Percentiles rank a stretch among this genome's conserved stretches.
These are phyloP conservation scores for Nephrotoma flavescens DNA, from an alignment of 2,888 invertebrate species.

Conservation along the genomic window DNA sequence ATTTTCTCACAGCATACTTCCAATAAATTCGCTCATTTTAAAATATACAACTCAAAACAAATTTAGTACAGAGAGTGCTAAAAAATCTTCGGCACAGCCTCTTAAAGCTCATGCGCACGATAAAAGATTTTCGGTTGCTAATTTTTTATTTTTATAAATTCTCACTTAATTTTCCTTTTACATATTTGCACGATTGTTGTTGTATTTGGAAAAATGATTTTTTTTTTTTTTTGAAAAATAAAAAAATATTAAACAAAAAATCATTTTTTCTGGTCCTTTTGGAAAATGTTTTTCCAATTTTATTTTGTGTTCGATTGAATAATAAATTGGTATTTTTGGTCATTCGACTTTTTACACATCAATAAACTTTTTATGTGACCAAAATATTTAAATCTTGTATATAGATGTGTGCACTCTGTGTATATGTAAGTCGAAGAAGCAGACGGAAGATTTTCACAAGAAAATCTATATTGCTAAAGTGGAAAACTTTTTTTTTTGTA, in stretches of 20 bases:
- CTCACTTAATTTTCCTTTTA: background rate
- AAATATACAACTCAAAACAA: background rate
- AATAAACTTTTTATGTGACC: background rate
- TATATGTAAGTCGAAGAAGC: background rate
- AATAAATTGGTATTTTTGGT: background rate
- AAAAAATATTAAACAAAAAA: background rate
- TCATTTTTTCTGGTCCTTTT: background rate
- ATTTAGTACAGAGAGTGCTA: background rate
- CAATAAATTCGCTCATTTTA: background rate
- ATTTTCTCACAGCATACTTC: background rate
- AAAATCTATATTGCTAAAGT: background rate
- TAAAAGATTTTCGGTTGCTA: background rate
- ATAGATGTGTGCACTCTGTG: background rate
- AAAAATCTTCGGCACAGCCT: background rate
- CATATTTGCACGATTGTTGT: background rate
- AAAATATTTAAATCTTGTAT: background rate
- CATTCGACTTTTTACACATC: background rate
- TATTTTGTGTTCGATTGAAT: background rate
- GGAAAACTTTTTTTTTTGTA: no score
- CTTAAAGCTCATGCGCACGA: background rate
- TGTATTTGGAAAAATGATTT: background rate
- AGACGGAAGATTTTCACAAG: background rate
- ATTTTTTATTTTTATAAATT: background rate
- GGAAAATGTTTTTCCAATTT: background rate
- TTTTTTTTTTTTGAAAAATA: background rate